phyloP scores from a whole-genome alignment of 1,140 invertebrate species.

The Alviniconcha marisindica region DNA sequence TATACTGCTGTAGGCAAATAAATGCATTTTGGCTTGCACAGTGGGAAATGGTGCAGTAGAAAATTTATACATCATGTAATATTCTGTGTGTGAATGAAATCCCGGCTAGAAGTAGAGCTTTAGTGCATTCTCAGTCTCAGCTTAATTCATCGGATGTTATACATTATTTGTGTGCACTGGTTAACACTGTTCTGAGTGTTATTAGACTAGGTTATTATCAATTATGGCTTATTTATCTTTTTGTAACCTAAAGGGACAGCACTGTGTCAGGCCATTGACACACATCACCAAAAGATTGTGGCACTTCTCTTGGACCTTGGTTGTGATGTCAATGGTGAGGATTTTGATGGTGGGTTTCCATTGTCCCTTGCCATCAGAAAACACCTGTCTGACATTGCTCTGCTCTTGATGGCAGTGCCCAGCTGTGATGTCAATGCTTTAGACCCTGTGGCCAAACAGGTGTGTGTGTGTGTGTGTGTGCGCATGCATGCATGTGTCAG shows the following conservation, averaged over 20 bases:
- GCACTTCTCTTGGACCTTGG: slow-evolving; percentile 8
- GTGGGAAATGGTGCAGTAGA: too few relatives aligned
- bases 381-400: neutral
- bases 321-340: slow-evolving; percentile 17
- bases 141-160: too few relatives aligned
- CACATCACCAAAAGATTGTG: neutral
- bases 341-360: slow-evolving; percentile 25
- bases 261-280: slow-evolving; percentile 22
- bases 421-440: slow-evolving; percentile 9
- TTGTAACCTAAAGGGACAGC: neutral
- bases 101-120: too few relatives aligned
- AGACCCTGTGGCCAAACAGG: slow-evolving; percentile 20
- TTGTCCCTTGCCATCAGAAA: slow-evolving; percentile 28
- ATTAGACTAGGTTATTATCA: too few relatives aligned
- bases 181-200: too few relatives aligned
- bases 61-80: too few relatives aligned
- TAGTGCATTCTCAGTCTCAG: too few relatives aligned
- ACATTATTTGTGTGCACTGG: too few relatives aligned
- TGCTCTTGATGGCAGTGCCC: slow-evolving; percentile 19
- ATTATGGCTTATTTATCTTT: neutral
- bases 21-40: too few relatives aligned
- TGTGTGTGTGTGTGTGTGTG: slow-evolving; percentile 1
- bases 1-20: too few relatives aligned
- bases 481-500: too few relatives aligned
- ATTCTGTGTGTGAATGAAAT: too few relatives aligned